A percentile compares a stretch with the other conserved stretches of the same genome.
phyloP scores from a whole-genome alignment of 1,140 invertebrate genomes.

The Drosophila erecta region DNA sequence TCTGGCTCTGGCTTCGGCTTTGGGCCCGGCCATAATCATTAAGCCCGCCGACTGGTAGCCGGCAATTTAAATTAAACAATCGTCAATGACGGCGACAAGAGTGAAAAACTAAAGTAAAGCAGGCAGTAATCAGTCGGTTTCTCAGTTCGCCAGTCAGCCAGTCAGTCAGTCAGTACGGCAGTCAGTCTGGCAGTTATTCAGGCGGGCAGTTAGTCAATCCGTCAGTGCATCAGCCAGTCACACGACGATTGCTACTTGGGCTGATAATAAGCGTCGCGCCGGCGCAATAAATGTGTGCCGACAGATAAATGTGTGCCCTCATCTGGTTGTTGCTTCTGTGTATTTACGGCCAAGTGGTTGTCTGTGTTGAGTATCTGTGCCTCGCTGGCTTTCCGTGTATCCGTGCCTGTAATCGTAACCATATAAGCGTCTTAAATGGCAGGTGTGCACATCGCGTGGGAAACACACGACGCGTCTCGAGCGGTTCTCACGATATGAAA shows the following conservation, averaged over 20 bases:
- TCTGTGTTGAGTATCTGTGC: conserved; percentile 15
- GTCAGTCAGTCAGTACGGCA: conserved; percentile 16
- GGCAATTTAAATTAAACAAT: conserved; percentile 63
- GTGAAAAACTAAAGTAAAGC: conserved; percentile 79
- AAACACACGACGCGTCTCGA: conserved; percentile 84
- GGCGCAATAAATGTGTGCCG: conserved; percentile 81
- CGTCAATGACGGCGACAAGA: conserved; percentile 74
- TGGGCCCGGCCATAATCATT: conserved; percentile 57
- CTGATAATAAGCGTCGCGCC: conserved; percentile 79
- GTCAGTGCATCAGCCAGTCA: conserved; percentile 49
- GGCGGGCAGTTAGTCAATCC: conserved; percentile 26
- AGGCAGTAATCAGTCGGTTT: conserved; percentile 59
- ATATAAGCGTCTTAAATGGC: conserved; percentile 84
- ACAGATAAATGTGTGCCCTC: conserved; percentile 61
- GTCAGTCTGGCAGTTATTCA: background rate
- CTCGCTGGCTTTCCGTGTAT: conserved; percentile 19
- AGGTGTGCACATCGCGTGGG: conserved; percentile 85
- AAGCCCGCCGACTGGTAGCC: conserved; percentile 45
- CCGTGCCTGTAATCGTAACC: conserved; percentile 79
- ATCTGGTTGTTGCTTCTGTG: conserved; percentile 55
- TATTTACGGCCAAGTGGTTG: conserved; percentile 15
- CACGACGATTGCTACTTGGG: conserved; percentile 64
- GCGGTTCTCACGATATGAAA: conserved; percentile 84
- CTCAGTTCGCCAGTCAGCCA: conserved; percentile 18
- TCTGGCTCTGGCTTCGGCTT: conserved; percentile 7